Evolutionary conservation across 2,888 invertebrate genomes (phyloP), one percentile per base, ranked within the genome.

Genomic region (Pterostichus madidus): DNA sequence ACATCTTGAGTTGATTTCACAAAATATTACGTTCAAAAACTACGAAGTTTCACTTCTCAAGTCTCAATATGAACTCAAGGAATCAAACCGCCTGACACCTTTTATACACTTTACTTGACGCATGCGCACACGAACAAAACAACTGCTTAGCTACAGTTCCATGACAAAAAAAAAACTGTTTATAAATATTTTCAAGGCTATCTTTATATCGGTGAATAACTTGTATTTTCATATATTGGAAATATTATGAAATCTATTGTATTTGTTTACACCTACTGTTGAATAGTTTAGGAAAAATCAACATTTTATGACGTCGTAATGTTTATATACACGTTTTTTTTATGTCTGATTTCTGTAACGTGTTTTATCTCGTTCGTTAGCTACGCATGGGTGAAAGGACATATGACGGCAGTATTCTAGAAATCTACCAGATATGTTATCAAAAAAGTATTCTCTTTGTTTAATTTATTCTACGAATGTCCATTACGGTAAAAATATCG

Each of bases 1-100:
- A 96, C 96, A 96, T 96, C 89, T 90, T 93, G 91, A 87, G 87
- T 77, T 78, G 84, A 53, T 84, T 39, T 32, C 52, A 73, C 44
- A 46, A 13, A 39, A 71, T 13, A 24, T 0, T 15, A 46, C 13
- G 17, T 32, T 52, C 11, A 17, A 53, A 13, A 24, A 77, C 53
- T 49, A 11, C 17, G 17, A 31, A 32, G 11, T 53, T 35, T 44
- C 59, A 59, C 59, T 73, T 59, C 2, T 6, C 11, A 64, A 52
- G 78, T 56, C 71, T 75, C 73, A 53, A 73, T 80, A 64, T 59
- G 53, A 59, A 56, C 61, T 84, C 32, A 68, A 53, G 61, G 39
- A 56, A 8, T 75, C 24, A 17, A 56, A 79, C 78, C 85, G 83
- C 81, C 79, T 84, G 84, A 80, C 82, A 84, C 39, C 81, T 82